Evolutionary conservation across 2,113 vertebrate genomes (phyloP).

Genomic region (Cynocephalus volans): DNA sequence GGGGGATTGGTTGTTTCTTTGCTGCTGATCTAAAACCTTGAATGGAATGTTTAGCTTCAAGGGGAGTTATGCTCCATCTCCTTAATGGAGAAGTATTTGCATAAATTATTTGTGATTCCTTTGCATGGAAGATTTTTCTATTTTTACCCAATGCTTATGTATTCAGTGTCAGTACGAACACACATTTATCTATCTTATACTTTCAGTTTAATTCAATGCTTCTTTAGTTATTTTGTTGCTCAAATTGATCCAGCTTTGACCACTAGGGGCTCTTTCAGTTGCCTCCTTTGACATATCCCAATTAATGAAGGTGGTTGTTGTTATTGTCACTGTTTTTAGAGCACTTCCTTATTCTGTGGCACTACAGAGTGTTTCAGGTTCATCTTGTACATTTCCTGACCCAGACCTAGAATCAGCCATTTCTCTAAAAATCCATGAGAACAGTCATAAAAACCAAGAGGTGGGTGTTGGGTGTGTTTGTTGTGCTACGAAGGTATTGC

Average conservation of each 20-base stretch:
- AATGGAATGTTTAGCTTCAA: neutral
- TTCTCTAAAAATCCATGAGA: neutral
- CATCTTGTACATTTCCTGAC: neutral
- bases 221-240: neutral
- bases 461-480: accelerated
- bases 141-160: neutral
- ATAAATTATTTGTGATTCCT: neutral
- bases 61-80: neutral
- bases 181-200: neutral
- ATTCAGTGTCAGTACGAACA: neutral
- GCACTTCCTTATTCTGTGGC: neutral
- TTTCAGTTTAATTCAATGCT: neutral
- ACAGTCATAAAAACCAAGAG: neutral
- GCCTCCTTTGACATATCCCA: accelerated
- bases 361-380: neutral
- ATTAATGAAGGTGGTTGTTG: neutral
- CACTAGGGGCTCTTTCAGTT: neutral
- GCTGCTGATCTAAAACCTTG: accelerated
- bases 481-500: neutral
- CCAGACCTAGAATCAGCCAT: neutral
- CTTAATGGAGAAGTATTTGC: neutral
- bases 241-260: neutral
- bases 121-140: neutral
- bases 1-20: neutral
- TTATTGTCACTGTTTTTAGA: neutral